Percentiles rank a stretch among this genome's conserved stretches.
These are phyloP conservation scores for Spea multiplicata DNA, from an alignment of 2,113 vertebrate genomes.

Conservation along the genomic window DNA sequence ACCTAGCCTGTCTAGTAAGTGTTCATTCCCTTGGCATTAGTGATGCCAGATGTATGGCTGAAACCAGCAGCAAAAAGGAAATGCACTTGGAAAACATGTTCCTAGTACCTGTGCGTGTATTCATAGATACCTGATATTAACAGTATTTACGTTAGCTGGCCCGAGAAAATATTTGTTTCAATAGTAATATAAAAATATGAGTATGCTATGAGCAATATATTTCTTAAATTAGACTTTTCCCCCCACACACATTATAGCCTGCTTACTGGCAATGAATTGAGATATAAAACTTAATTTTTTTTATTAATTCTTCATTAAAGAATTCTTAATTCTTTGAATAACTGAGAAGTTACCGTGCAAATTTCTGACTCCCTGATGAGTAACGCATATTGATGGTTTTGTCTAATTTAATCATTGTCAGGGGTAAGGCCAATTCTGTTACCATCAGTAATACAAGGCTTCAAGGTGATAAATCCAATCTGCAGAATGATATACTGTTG, in stretches of 20 bases:
- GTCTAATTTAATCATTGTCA: conserved; percentile 60
- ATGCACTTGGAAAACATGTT: too few species aligned
- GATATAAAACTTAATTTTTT: conserved; percentile 34
- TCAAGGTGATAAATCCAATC: conserved; percentile 71
- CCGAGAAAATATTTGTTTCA: too few species aligned
- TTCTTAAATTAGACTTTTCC: background rate
- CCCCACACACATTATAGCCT: conserved; percentile 41
- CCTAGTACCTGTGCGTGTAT: too few species aligned
- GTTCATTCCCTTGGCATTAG: too few species aligned
- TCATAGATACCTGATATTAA: too few species aligned
- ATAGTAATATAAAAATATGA: too few species aligned
- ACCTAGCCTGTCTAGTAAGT: too few species aligned
- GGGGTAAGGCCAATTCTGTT: conserved; percentile 56
- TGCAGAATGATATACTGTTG: conserved; percentile 59
- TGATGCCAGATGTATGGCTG: too few species aligned
- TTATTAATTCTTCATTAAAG: background rate
- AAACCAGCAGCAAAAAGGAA: too few species aligned
- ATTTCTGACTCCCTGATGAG: conserved; percentile 61
- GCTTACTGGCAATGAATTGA: conserved; percentile 48
- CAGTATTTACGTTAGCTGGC: too few species aligned
- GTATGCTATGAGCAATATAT: background rate
- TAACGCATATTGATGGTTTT: conserved; percentile 66
- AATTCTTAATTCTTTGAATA: conserved; percentile 56
- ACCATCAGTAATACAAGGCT: conserved; percentile 65
- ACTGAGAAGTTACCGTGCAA: conserved; percentile 63